A percentile compares a stretch with the other conserved stretches of the same genome.
Conservation (phyloP, 2,888 invertebrate genomes). For the Agrilus biguttatus region DNA sequence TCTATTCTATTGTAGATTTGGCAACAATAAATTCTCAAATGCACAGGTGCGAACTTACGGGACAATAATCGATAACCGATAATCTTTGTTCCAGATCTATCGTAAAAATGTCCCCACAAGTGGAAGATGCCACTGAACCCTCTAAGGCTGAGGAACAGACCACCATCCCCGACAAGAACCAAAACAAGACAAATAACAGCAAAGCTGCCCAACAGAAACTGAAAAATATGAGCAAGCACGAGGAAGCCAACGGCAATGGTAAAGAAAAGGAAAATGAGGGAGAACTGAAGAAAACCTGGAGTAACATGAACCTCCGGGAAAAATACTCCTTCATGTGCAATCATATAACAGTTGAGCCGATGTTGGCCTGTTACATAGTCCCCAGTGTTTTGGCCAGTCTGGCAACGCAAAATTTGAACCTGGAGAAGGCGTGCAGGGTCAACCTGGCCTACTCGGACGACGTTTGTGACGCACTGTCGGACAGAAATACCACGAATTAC, state of each 20-base stretch:
- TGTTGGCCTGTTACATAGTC: constrained; percentile 58
- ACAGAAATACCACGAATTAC: constrained; percentile 54
- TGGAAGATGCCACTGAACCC: too few species aligned
- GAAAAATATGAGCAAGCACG: background rate
- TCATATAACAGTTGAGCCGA: constrained; percentile 62
- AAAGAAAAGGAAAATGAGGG: constrained; percentile 2
- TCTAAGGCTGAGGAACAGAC: too few species aligned
- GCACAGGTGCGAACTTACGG: too few species aligned
- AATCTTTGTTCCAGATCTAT: too few species aligned
- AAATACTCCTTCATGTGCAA: constrained; percentile 42
- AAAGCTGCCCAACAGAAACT: background rate
- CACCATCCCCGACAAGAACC: too few species aligned
- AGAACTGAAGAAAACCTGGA: constrained; percentile 7
- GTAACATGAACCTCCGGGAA: constrained; percentile 36
- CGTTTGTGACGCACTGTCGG: constrained; percentile 63
- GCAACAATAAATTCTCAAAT: too few species aligned
- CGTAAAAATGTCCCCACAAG: too few species aligned
- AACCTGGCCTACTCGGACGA: constrained; percentile 58
- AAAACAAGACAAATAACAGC: background rate
- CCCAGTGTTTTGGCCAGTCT: constrained; percentile 50
- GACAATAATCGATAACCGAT: too few species aligned
- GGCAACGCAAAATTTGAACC: constrained; percentile 71
- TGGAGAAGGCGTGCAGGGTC: constrained; percentile 77
- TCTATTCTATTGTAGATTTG: too few species aligned
- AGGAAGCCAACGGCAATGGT: constrained; percentile 3